These are phyloP conservation scores for Aphis gossypii DNA, from an alignment of 1,140 invertebrate species.

Conservation along the genomic window DNA sequence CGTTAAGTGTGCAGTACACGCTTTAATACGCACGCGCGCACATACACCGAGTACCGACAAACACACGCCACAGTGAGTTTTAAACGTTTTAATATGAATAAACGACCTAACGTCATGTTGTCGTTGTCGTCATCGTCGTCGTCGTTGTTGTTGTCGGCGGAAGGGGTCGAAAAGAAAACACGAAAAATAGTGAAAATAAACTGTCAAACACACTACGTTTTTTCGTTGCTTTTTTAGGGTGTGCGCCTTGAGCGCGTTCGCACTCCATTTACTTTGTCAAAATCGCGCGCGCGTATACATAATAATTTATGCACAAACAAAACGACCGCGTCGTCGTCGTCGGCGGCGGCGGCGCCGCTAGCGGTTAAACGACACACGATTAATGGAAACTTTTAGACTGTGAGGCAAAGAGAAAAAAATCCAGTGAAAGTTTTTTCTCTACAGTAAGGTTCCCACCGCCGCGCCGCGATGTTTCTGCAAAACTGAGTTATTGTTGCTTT, in stretches of 20 bases:
- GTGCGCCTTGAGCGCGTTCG: not conserved
- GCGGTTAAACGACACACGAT: constrained; percentile 52
- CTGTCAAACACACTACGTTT: constrained; percentile 51
- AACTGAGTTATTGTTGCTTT: constrained; percentile 53
- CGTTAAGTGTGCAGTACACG: constrained; percentile 38
- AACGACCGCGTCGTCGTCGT: constrained; percentile 29
- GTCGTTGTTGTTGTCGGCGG: not conserved
- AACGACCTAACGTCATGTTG: constrained; percentile 49
- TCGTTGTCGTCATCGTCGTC: not conserved
- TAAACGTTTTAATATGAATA: constrained; percentile 56
- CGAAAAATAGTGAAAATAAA: constrained; percentile 49
- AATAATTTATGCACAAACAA: constrained; percentile 53
- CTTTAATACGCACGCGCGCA: not conserved
- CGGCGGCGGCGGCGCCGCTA: not conserved
- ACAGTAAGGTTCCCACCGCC: not conserved
- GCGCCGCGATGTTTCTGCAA: not conserved
- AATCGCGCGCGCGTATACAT: constrained; percentile 11
- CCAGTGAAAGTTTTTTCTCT: not conserved
- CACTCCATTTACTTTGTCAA: constrained; percentile 58
- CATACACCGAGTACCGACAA: not conserved
- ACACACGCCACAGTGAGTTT: constrained; percentile 47
- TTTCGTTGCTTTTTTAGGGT: not conserved
- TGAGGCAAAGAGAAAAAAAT: not conserved
- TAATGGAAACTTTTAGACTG: constrained; percentile 50
- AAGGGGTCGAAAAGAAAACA: constrained; percentile 8